Percentiles rank a stretch among this genome's conserved stretches.
Conservation (phyloP, 2,888 invertebrate species). For the Apoda limacodes region DNA sequence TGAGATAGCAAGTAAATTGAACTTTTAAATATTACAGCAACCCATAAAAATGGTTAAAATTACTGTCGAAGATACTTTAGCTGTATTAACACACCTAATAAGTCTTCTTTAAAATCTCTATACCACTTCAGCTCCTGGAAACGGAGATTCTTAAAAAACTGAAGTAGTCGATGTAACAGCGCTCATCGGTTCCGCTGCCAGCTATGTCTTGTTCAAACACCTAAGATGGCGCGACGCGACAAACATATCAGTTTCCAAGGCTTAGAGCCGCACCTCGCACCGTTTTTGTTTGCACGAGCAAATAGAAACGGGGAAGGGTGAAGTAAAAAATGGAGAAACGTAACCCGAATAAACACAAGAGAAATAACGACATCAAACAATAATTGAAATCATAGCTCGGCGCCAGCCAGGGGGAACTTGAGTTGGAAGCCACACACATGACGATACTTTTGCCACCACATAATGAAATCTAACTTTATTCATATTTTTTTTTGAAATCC, state of each 20-base stretch:
- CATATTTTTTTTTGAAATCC: background rate
- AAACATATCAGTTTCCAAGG: slow-evolving; percentile 59
- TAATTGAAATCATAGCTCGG: slow-evolving; percentile 64
- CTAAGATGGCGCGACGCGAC: slow-evolving; percentile 32
- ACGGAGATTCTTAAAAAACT: no score
- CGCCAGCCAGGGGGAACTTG: slow-evolving; percentile 31
- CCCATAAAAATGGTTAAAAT: no score
- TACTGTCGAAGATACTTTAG: no score
- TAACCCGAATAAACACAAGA: slow-evolving; percentile 60
- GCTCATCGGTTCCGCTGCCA: slow-evolving; percentile 34
- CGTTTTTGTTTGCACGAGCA: slow-evolving; percentile 45
- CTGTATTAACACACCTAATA: no score
- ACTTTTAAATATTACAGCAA: no score
- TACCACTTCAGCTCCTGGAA: no score
- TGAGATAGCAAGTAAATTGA: no score
- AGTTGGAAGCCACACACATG: slow-evolving; percentile 31
- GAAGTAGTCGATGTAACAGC: no score
- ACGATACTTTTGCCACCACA: no score
- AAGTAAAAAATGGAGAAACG: slow-evolving; percentile 54
- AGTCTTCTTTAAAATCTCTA: no score
- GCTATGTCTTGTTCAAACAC: slow-evolving; percentile 48
- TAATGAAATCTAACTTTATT: no score
- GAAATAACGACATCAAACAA: slow-evolving; percentile 65
- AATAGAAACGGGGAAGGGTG: slow-evolving; percentile 48
- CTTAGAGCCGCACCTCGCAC: slow-evolving; percentile 40